Conservation (phyloP, 1,140 invertebrate genomes). For the Lanistes nyassanus region DNA sequence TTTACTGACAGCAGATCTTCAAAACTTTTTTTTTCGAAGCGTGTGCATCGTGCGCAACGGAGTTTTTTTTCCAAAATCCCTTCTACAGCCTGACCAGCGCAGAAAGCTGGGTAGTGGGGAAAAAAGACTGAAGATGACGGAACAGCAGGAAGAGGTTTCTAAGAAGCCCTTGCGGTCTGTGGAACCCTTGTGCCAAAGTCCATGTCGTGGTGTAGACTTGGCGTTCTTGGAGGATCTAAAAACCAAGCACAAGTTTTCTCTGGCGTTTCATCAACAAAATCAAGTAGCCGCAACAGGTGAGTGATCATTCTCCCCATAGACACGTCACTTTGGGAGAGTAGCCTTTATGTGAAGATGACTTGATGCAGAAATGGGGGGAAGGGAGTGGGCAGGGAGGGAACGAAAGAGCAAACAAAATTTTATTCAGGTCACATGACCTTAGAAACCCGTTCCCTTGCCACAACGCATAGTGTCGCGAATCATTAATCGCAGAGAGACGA, state of each 20-base stretch:
- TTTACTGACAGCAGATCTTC: too few species aligned
- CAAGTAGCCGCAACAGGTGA: constrained; percentile 21
- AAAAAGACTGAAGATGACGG: not conserved
- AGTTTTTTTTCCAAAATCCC: not conserved
- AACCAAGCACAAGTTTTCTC: constrained; percentile 17
- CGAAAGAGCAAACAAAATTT: too few species aligned
- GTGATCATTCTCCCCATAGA: not conserved
- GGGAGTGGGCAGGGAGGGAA: too few species aligned
- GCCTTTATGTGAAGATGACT: too few species aligned
- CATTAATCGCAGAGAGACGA: too few species aligned
- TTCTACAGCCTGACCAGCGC: not conserved
- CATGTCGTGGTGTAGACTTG: not conserved
- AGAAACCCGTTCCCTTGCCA: too few species aligned
- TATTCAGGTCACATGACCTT: too few species aligned
- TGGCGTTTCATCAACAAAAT: constrained; percentile 19
- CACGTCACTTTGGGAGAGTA: too few species aligned
- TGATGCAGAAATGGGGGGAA: too few species aligned
- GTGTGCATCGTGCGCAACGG: not conserved
- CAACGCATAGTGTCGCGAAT: too few species aligned
- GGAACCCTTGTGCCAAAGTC: not conserved
- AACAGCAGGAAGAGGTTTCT: not conserved
- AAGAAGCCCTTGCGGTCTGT: constrained; percentile 16
- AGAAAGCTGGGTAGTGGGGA: not conserved
- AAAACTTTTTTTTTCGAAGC: not conserved
- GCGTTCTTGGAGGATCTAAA: constrained; percentile 19